Evolutionary conservation across 2,113 vertebrate species (phyloP).

Genomic region (Pandion haliaetus): DNA sequence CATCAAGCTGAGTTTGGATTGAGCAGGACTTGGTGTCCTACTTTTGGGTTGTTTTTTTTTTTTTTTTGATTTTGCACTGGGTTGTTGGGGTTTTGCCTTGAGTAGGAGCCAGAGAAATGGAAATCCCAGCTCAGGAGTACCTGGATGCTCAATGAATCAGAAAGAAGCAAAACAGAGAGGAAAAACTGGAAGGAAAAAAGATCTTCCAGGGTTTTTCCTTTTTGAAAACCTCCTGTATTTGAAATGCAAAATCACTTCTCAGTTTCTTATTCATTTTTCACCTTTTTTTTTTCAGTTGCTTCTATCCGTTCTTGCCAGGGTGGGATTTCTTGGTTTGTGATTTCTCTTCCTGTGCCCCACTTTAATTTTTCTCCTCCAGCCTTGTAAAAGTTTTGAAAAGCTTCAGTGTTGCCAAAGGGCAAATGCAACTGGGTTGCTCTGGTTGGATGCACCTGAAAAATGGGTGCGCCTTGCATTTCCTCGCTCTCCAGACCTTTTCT

Average conservation of each 20-base stretch:
- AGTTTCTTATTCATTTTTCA: neutral
- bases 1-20: conserved; percentile 56
- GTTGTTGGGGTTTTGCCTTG: neutral
- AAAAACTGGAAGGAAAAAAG: neutral
- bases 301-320: neutral
- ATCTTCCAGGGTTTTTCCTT: neutral
- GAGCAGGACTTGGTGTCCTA: conserved; percentile 29
- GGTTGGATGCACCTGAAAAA: neutral
- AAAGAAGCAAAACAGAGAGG: neutral
- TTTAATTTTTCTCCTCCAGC: neutral
- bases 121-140: neutral
- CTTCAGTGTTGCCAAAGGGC: neutral
- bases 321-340: neutral
- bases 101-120: neutral
- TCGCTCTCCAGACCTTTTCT: neutral
- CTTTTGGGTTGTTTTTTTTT: neutral
- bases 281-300: neutral
- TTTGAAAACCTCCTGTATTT: neutral
- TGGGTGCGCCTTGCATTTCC: neutral
- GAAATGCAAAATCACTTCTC: neutral
- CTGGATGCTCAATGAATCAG: neutral
- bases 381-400: neutral
- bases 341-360: neutral
- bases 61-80: neutral
- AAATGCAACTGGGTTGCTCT: neutral